Percentiles rank a stretch among this genome's conserved stretches.
Conservation (phyloP, 2,113 vertebrate species). For the Saguinus midas region DNA sequence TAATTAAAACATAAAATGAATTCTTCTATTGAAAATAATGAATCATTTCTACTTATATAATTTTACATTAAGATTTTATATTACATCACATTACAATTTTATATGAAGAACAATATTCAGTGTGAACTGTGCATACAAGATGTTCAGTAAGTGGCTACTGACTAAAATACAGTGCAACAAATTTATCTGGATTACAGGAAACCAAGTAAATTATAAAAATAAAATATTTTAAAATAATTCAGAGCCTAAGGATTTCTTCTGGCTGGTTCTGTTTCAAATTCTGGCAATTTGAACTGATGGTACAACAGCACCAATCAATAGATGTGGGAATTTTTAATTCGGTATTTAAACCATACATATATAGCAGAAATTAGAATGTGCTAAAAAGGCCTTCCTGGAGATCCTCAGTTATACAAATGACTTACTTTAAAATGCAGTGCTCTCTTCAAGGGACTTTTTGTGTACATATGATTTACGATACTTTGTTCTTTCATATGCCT, state of each 20-base stretch:
- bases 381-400: not conserved
- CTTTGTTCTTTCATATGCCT: not conserved
- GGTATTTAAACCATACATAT: not conserved
- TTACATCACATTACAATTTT: not conserved
- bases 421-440: not conserved
- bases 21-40: not conserved
- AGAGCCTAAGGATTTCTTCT: not conserved
- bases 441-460: not conserved
- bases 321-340: not conserved
- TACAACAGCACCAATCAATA: not conserved
- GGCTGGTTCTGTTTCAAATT: not conserved
- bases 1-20: not conserved
- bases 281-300: not conserved
- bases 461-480: not conserved
- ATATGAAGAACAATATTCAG: not conserved
- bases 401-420: not conserved
- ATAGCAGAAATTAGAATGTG: not conserved
- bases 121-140: not conserved
- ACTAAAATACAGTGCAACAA: not conserved
- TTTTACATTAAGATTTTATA: not conserved
- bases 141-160: not conserved
- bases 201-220: not conserved
- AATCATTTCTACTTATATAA: not conserved
- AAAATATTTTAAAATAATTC: not conserved
- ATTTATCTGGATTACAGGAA: not conserved